Percentiles rank a stretch among this genome's conserved stretches.
phyloP scores from a whole-genome alignment of 1,140 invertebrate species.

The Zaprionus ornatus region DNA sequence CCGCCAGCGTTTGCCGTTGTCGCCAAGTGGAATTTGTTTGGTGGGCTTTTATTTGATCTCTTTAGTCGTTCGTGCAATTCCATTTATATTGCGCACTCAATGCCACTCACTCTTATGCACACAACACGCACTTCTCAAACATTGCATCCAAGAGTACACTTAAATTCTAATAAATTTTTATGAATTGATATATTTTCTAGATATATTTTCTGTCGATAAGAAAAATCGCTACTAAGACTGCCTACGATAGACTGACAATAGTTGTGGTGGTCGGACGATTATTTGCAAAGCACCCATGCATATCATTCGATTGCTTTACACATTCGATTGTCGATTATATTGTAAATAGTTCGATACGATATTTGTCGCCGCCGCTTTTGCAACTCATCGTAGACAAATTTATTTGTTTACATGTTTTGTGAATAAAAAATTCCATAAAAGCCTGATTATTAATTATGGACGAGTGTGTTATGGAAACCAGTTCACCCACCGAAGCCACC shows the following conservation, averaged over 20 bases:
- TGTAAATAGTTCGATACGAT: neutral
- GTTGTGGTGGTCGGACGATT: conserved; percentile 22
- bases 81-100: conserved; percentile 67
- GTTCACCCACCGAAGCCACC: conserved; percentile 56
- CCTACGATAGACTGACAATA: conserved; percentile 25
- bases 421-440: conserved; percentile 51
- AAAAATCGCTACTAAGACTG: conserved; percentile 45
- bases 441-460: conserved; percentile 55
- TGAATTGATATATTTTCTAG: conserved; percentile 56
- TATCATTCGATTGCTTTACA: conserved; percentile 6
- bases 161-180: conserved; percentile 56
- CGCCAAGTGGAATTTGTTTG: conserved; percentile 50
- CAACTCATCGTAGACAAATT: conserved; percentile 16
- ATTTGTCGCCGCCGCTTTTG: conserved; percentile 21
- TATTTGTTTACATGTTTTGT: conserved; percentile 53
- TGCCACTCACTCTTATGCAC: conserved; percentile 51
- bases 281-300: conserved; percentile 6
- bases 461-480: conserved; percentile 66
- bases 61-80: conserved; percentile 68
- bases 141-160: conserved; percentile 60
- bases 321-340: neutral
- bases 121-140: conserved; percentile 64
- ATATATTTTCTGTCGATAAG: conserved; percentile 55
- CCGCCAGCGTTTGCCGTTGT: conserved; percentile 45
- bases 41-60: conserved; percentile 60